A percentile compares a stretch with the other conserved stretches of the same genome.
Evolutionary conservation across 2,888 invertebrate species (phyloP).

Genomic region (Andrena haemorrhoa): DNA sequence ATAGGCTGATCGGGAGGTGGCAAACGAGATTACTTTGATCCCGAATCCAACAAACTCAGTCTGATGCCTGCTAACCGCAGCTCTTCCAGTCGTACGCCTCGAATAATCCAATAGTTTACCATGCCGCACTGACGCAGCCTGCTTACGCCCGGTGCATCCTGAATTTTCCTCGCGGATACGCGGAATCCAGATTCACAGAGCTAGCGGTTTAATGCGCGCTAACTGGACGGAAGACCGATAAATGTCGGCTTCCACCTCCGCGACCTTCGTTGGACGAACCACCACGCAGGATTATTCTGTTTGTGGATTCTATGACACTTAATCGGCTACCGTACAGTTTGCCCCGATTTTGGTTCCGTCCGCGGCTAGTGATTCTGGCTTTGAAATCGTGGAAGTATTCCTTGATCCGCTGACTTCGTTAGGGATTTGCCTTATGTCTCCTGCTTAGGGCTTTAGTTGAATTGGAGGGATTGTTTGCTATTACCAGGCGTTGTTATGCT

Average conservation of each 20-base stretch:
- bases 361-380: conserved; percentile 15
- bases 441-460: background rate
- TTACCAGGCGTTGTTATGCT: background rate
- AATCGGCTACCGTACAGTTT: conserved; percentile 20
- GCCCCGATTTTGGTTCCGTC: conserved; percentile 27
- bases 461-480: background rate
- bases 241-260: conserved; percentile 63
- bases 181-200: conserved; percentile 28
- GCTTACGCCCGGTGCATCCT: conserved; percentile 58
- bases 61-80: conserved; percentile 83
- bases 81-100: conserved; percentile 73
- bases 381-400: conserved; percentile 43
- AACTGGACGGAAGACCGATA: conserved; percentile 69
- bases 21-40: conserved; percentile 85
- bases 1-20: conserved; percentile 83
- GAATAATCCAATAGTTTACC: conserved; percentile 84
- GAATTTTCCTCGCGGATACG: conserved; percentile 59
- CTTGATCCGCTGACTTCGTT: conserved; percentile 19
- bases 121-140: conserved; percentile 55
- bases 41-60: conserved; percentile 84
- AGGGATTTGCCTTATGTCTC: background rate
- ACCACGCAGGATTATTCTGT: conserved; percentile 24
- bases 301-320: conserved; percentile 40
- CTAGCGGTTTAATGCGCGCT: conserved; percentile 66
- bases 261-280: conserved; percentile 38